A percentile compares a stretch with the other conserved stretches of the same genome.
Conservation (phyloP, 2,797 vertebrate genomes). For the Bothrops alternatus region DNA sequence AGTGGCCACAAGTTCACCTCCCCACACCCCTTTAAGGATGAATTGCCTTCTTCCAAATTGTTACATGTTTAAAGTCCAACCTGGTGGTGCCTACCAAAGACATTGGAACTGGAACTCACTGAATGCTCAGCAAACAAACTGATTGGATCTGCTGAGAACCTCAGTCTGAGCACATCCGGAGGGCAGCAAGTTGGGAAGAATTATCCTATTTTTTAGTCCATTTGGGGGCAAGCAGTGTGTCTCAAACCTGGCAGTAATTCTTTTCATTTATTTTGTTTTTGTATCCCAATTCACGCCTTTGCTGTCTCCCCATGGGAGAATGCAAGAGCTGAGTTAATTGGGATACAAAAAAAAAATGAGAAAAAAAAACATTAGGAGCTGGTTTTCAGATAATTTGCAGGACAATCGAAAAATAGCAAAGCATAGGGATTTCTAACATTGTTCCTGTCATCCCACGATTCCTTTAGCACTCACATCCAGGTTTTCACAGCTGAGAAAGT, state of each 20-base stretch:
- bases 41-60: not conserved
- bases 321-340: not conserved
- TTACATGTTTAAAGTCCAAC: not conserved
- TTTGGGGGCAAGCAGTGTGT: not conserved
- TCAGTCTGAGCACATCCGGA: not conserved
- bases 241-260: not conserved
- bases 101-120: not conserved
- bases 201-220: not conserved
- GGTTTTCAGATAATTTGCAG: rapidly evolving
- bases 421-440: not conserved
- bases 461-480: conserved; percentile 87
- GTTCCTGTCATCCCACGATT: not conserved
- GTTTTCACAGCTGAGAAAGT: conserved; percentile 74
- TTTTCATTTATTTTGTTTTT: not conserved
- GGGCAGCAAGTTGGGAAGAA: not conserved
- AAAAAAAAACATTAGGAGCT: not conserved
- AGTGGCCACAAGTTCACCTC: not conserved
- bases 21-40: not conserved
- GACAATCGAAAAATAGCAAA: not conserved
- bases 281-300: not conserved
- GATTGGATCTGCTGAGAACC: not conserved
- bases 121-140: not conserved
- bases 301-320: not conserved
- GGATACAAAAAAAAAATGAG: too few relatives aligned
- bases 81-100: not conserved